Base-by-base conservation (phyloP, 2,797 vertebrate genomes). In the Parauchenoglanis punctatus region DNA sequence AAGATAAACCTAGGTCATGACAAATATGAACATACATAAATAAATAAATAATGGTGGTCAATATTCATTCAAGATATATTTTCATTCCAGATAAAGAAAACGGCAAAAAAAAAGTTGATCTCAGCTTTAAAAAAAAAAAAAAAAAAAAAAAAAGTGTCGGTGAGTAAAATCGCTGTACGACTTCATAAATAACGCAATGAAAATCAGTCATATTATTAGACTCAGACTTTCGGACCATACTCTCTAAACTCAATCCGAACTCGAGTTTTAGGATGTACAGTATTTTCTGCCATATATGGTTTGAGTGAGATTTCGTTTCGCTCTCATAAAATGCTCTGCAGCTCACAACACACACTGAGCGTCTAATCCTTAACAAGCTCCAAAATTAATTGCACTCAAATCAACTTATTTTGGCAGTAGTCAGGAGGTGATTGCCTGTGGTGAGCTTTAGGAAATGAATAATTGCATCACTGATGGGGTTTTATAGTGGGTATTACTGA, bases 301-400 rank as follows among this genome's bases (percentile, higher is more conserved):
- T 59, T 8, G 11, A n/a, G 2, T 17, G 23, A 61, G 35, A 20
- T n/a, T 31, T 7, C 8, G 23, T 31, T 49, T 81, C n/a, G 46
- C 5, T n/a, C n/a, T n/a, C 44, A 67, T 56, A 75, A 78, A 44
- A 82, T 77, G 59, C 81, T 65, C 25, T 52, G 49, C 63, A 59
- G 56, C 54, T 86, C 85, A 89, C 80, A 76, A 56, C 75, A 80
- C 80, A 73, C 82, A 90, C 81, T 89, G 86, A 87, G 58, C 76
- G 84, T 59, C 44, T 52, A 65, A 89, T 89, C 85, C 76, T 73
- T 89, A 84, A 77, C 80, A 86, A 86, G 75, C 61, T 86, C 85
- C 65, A 82, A 83, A 88, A 86, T 89, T 87, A 91, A 88, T 77
- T 85, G 87, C 46, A 75, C 86, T 85, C 84, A 88, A 87, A 88